These are phyloP conservation scores for Podarcis lilfordi DNA, from an alignment of 2,797 vertebrate genomes.

Conservation along the genomic window DNA sequence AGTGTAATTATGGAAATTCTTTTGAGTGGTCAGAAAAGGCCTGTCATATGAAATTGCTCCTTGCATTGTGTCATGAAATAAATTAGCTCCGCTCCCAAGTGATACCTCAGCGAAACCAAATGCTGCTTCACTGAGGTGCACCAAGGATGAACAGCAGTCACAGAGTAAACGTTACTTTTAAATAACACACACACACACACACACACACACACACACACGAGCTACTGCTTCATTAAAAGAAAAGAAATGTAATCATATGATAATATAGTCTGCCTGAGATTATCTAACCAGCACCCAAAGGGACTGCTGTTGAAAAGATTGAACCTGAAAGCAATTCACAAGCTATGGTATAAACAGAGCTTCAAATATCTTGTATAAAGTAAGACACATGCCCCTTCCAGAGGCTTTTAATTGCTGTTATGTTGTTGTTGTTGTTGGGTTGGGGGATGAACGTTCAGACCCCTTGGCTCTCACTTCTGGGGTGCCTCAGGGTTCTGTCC, in stretches of 20 bases:
- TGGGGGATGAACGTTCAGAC: no score
- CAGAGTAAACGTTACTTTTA: not conserved
- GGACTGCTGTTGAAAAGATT: not conserved
- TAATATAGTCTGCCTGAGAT: not conserved
- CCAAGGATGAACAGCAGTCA: not conserved
- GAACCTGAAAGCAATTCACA: not conserved
- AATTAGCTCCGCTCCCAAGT: not conserved
- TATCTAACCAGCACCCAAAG: not conserved
- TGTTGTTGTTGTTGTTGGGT: no score
- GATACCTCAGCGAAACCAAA: not conserved
- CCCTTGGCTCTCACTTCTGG: no score
- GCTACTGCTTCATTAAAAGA: not conserved
- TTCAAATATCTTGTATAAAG: no score
- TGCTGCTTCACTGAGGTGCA: not conserved
- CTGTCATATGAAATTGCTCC: not conserved
- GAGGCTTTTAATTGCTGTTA: no score
- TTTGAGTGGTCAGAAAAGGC: slow-evolving; percentile 7
- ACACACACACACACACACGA: not conserved
- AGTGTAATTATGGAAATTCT: slow-evolving; percentile 25
- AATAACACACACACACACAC: no score
- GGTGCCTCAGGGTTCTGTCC: no score
- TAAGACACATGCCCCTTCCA: no score
- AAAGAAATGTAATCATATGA: not conserved
- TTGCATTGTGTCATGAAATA: slow-evolving; percentile 28
- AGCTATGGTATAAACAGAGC: not conserved